Conservation (phyloP, 2,797 vertebrate species). For the Tenualosa thibaudeaui region DNA sequence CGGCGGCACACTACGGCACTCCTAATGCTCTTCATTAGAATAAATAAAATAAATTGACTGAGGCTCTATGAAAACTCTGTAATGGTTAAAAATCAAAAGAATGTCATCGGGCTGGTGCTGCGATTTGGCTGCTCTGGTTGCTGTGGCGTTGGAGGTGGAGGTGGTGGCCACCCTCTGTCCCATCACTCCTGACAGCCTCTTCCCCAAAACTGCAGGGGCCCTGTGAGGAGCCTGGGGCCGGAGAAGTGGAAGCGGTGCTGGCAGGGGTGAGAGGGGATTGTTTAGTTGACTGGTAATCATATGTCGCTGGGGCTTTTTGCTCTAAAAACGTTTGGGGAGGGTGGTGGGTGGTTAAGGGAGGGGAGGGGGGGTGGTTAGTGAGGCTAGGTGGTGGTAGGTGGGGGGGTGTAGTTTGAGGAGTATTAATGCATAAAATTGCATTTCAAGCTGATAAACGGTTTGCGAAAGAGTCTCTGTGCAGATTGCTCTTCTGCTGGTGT, state of each 20-base stretch:
- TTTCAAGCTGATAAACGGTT: constrained; percentile 79
- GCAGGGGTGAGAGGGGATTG: constrained; percentile 67
- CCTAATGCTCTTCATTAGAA: constrained; percentile 99
- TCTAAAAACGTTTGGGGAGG: constrained; percentile 58
- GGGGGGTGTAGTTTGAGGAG: constrained; percentile 65
- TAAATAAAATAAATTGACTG: constrained; percentile 99
- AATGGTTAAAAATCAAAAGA: constrained; percentile 99
- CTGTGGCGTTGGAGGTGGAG: constrained; percentile 35
- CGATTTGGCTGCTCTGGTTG: constrained; percentile 89
- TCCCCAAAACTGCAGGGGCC: constrained; percentile 69
- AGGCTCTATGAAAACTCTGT: constrained; percentile 99
- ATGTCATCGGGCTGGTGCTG: constrained; percentile 87
- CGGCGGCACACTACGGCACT: constrained; percentile 94
- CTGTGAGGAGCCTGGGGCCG: constrained; percentile 50
- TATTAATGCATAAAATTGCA: constrained; percentile 83
- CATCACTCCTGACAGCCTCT: constrained; percentile 82
- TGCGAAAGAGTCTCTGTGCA: constrained; percentile 61
- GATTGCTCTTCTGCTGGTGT: constrained; percentile 64
- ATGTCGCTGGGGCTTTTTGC: constrained; percentile 71
- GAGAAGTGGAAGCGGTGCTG: constrained; percentile 61
- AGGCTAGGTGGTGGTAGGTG: constrained; percentile 31
- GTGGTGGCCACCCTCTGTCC: constrained; percentile 89
- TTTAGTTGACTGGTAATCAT: constrained; percentile 77
- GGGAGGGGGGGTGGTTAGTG: constrained; percentile 54
- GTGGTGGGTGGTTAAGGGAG: constrained; percentile 40